phyloP scores from a whole-genome alignment of 2,888 invertebrate genomes.

The Meiosimyza decipiens region DNA sequence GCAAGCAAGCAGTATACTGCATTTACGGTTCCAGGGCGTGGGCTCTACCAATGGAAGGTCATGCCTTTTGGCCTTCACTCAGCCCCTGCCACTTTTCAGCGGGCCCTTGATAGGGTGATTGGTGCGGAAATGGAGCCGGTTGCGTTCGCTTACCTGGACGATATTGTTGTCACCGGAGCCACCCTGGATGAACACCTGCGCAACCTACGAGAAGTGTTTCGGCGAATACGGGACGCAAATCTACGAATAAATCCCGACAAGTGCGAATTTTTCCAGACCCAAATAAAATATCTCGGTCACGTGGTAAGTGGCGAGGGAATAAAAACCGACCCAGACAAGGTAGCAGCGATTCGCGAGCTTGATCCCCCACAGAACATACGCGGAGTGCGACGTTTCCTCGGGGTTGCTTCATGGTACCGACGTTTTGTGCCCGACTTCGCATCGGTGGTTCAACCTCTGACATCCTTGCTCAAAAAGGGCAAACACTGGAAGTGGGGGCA shows the following conservation, averaged over 20 bases:
- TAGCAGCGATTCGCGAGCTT: constrained; percentile 7
- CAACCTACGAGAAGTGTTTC: not conserved
- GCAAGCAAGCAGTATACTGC: constrained; percentile 9
- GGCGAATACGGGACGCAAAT: not conserved
- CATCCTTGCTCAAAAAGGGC: constrained; percentile 32
- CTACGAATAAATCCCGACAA: constrained; percentile 20
- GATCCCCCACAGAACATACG: too few relatives aligned
- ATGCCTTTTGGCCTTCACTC: constrained; percentile 37
- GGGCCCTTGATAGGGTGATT: constrained; percentile 25
- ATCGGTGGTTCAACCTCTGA: constrained; percentile 14
- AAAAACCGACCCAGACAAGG: constrained; percentile 35
- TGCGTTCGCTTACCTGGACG: constrained; percentile 29
- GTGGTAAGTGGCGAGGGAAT: constrained; percentile 27
- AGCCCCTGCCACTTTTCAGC: constrained; percentile 33
- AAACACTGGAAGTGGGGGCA: constrained; percentile 29
- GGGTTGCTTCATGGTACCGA: constrained; percentile 32
- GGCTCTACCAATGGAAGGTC: constrained; percentile 32
- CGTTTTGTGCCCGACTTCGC: constrained; percentile 35
- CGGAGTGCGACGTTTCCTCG: too few relatives aligned
- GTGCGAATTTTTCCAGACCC: constrained; percentile 19
- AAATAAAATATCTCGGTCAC: constrained; percentile 34
- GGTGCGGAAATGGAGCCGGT: constrained; percentile 17
- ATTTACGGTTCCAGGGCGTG: constrained; percentile 29
- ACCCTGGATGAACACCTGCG: too few relatives aligned
- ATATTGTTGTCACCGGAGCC: constrained; percentile 21